Percentiles rank a stretch among this genome's conserved stretches.
These are phyloP conservation scores for Catocala fraxini DNA, from an alignment of 2,888 invertebrate genomes.

Conservation along the genomic window DNA sequence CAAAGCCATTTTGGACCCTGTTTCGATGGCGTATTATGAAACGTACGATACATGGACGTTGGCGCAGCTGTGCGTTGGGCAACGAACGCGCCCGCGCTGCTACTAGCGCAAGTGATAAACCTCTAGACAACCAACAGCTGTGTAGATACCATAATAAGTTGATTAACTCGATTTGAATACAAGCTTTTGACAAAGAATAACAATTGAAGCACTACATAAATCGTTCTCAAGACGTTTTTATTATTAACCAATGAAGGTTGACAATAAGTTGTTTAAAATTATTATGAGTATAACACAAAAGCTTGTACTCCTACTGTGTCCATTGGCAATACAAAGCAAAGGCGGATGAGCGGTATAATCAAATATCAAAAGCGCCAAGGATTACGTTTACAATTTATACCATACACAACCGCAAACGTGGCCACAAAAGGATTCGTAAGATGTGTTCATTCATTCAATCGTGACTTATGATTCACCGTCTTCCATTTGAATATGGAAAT, in stretches of 20 bases:
- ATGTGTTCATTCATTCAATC: slow-evolving; percentile 50
- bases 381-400: slow-evolving; percentile 21
- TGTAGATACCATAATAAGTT: slow-evolving; percentile 31
- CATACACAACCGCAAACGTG: slow-evolving; percentile 7
- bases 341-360: slow-evolving; percentile 34
- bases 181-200: slow-evolving; percentile 3
- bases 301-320: slow-evolving; percentile 9
- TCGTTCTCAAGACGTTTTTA: too few species aligned
- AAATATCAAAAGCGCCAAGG: slow-evolving; percentile 28
- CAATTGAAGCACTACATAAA: background rate
- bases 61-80: slow-evolving; percentile 57
- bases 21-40: slow-evolving; percentile 47
- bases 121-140: slow-evolving; percentile 27
- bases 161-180: slow-evolving; percentile 11
- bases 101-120: slow-evolving; percentile 30
- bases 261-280: background rate
- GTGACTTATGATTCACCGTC: slow-evolving; percentile 45
- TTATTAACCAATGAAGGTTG: too few species aligned
- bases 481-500: slow-evolving; percentile 58
- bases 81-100: slow-evolving; percentile 26
- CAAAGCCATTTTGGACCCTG: slow-evolving; percentile 25
- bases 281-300: slow-evolving; percentile 1
- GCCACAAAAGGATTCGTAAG: slow-evolving; percentile 50
- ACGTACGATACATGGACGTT: slow-evolving; percentile 42
- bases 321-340: slow-evolving; percentile 16